Base-by-base conservation (phyloP, 2,888 invertebrate genomes). In the Meghimatium bilineatum region DNA sequence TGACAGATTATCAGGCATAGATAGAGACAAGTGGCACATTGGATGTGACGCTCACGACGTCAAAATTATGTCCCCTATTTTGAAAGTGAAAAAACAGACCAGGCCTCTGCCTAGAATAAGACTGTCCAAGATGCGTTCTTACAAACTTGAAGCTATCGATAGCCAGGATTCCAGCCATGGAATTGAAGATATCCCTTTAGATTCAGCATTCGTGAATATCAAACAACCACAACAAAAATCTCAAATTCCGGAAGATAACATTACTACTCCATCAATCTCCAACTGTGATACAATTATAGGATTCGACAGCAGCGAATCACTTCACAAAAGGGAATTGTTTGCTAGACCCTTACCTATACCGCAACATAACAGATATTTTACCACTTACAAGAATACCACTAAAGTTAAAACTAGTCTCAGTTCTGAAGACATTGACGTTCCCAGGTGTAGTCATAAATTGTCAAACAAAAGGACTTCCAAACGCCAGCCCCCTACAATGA, bases 181-280 rank as follows among this genome's bases (percentile, higher is more conserved):
- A 1, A 80, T 80, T 60, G 80, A 80, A 38, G 80, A 80, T 34
- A 36, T 80, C 14, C 80, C 80, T 72, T 38, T 80, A 36, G 80
- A 80, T 29, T 80, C 80, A 1, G 36, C 17, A 8, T 38, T 38
- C 6, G 5, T 20, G 2, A 44, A 66, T 0, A n/a, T 12, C 72
- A 6, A 44, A n/a, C 6, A 2, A 23, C 6, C 10, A 38, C 14
- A 29, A 74, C 29, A 17, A 3, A 5, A 44, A 29, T 29, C 10
- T 8, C n/a, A 5, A 74, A 0, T 29, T 2, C 29, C 1, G n/a
- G 67, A 14, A 78, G 32, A n/a, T 36, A 3, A 34, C 76, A n/a
- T 5, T 26, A 32, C 2, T 2, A 20, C 8, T 34, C 3, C 34
- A 6, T 5, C 17, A 34, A 23, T 14, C 56, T 75, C n/a, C 1